Evolutionary conservation across 2,888 invertebrate genomes (phyloP).

Genomic region (Strigamia maritima): DNA sequence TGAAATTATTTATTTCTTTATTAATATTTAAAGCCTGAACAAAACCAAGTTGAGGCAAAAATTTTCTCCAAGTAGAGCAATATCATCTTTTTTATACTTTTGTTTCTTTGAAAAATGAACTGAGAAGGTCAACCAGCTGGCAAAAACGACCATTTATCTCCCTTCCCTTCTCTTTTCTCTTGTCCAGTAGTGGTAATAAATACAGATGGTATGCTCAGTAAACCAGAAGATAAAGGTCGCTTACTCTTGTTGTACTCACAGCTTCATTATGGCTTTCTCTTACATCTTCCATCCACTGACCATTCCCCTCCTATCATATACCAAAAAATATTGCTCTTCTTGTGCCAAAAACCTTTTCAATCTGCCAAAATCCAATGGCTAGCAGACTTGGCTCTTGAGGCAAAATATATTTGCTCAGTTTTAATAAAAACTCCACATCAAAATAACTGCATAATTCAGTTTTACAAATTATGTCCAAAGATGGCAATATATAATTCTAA

Average conservation of each 20-base stretch:
- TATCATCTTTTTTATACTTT: background rate
- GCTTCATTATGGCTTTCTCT: slow-evolving; percentile 11
- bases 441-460: no score
- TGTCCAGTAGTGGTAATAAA: slow-evolving; percentile 27
- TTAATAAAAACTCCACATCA: no score
- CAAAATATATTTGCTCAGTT: background rate
- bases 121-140: slow-evolving; percentile 29
- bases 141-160: slow-evolving; percentile 29
- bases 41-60: background rate
- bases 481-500: no score
- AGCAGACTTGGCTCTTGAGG: no score
- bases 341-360: background rate
- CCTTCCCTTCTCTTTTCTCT: background rate
- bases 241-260: slow-evolving; percentile 18
- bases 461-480: no score
- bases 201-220: slow-evolving; percentile 27
- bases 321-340: background rate
- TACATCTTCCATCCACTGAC: background rate
- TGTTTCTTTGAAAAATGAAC: slow-evolving; percentile 27
- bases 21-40: background rate
- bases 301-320: background rate
- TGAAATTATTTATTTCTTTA: background rate
- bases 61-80: background rate
- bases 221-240: slow-evolving; percentile 21
- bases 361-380: background rate